Conservation (phyloP, 2,113 vertebrate species). For the Emydura subglobosa region DNA sequence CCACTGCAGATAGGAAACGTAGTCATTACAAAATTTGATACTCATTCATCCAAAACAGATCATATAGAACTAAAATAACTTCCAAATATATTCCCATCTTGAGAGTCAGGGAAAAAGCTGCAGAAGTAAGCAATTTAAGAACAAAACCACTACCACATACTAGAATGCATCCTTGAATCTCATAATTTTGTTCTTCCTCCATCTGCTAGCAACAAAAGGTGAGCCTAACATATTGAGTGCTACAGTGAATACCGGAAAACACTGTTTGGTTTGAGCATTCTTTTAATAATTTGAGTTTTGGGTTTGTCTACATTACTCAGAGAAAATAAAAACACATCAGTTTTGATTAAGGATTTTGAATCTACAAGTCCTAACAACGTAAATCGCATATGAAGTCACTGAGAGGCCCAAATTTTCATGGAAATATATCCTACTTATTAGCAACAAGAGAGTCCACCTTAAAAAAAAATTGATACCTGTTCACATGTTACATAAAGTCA, state of each 20-base stretch:
- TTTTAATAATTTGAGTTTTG: not conserved
- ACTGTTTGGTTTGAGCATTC: not conserved
- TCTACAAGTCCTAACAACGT: not conserved
- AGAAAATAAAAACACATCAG: not conserved
- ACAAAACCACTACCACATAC: too few relatives aligned
- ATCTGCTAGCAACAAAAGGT: not conserved
- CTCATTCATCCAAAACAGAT: not conserved
- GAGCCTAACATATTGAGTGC: not conserved
- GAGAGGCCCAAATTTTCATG: not conserved
- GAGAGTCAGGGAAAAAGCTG: not conserved
- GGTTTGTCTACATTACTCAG: not conserved
- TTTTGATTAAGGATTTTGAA: not conserved
- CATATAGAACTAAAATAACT: not conserved
- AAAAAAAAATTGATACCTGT: too few relatives aligned
- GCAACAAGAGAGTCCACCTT: not conserved
- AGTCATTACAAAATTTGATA: not conserved
- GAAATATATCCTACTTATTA: not conserved
- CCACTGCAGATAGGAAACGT: not conserved
- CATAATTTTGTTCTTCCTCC: not conserved
- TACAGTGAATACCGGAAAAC: not conserved
- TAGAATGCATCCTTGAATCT: not conserved
- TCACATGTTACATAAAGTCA: not conserved
- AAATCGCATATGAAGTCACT: not conserved
- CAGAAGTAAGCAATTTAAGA: not conserved
- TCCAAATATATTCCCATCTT: not conserved